Conservation (phyloP, 1,140 invertebrate genomes). For the Hestina assimilis region DNA sequence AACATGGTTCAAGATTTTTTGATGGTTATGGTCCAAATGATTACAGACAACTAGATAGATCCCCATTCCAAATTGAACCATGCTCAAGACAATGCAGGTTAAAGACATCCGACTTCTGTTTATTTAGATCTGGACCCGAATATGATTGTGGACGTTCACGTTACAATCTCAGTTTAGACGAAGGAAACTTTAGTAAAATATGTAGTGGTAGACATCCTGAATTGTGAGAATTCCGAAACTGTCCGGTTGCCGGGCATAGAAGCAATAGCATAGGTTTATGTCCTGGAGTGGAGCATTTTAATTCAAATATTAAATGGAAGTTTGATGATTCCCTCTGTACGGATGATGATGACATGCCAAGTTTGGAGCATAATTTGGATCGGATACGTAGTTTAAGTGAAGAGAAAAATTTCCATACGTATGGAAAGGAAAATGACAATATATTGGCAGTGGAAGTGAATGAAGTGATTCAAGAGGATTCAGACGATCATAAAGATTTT, state of each 20-base stretch:
- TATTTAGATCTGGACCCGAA: conserved; percentile 64
- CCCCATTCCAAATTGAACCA: conserved; percentile 72
- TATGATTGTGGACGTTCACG: conserved; percentile 68
- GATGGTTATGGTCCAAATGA: conserved; percentile 67
- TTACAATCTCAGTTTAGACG: conserved; percentile 75
- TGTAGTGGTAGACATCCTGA: conserved; percentile 74
- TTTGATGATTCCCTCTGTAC: conserved; percentile 61
- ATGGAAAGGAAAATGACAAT: conserved; percentile 62
- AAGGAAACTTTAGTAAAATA: conserved; percentile 70
- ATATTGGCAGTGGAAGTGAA: conserved; percentile 71
- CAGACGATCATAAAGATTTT: conserved; percentile 63
- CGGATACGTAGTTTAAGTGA: conserved; percentile 70
- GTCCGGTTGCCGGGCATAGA: conserved; percentile 74
- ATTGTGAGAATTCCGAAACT: conserved; percentile 77
- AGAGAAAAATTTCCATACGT: conserved; percentile 55
- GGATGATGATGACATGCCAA: conserved; percentile 64
- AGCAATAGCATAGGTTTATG: conserved; percentile 74
- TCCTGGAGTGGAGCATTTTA: conserved; percentile 70
- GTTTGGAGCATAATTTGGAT: conserved; percentile 72
- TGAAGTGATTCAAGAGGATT: conserved; percentile 55
- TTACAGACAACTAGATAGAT: conserved; percentile 69
- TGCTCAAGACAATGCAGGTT: conserved; percentile 69
- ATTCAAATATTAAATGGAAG: conserved; percentile 73
- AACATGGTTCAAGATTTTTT: conserved; percentile 69
- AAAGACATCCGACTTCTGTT: conserved; percentile 71